Evolutionary conservation across 2,797 vertebrate species (phyloP), one percentile per base, ranked within the genome.

Genomic region (Sebastes hopkinsi): DNA sequence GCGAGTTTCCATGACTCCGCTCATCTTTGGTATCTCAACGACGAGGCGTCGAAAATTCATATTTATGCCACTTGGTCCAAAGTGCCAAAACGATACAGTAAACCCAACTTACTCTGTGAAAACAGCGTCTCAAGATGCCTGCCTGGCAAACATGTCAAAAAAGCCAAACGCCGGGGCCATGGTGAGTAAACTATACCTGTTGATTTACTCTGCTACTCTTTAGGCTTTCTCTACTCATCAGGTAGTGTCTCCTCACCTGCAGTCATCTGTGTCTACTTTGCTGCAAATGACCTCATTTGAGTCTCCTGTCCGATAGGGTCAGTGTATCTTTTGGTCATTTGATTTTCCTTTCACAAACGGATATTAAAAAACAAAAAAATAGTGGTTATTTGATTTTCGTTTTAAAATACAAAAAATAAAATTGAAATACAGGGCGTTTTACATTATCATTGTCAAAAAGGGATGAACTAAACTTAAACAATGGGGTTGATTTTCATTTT

Each of bases 1-100:
- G 11, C 14, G 9, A 50, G 55, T 29, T 83, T 80, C 22, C 67
- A 78, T 2, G 75, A 89, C 23, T 58, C 80, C 1, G 71, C 67
- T 32, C 16, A 55, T 60, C 62, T 85, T 1, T 92, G 88, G 89
- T 60, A 66, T 25, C 25, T 79, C 30, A 55, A 73, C 46, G 84
- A 89, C 7, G 76, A 60, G 8, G 3, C 58, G 20, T 70, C 83
- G 2, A 92, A 89, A 58, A 34, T 87, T 12, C 56, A 79, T 0
- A 74, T 93, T n/a, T 91, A 91, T 30, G 85, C 72, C 9, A 91
- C 92, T 1, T 93, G 89, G 87, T 78, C 87, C 3, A 85, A 76
- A 14, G 71, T 83, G 27, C 55, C 42, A 1, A 87, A 77, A 66
- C 64, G 80, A 4, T 36, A 59, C 83, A 16, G 52, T 2, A 88